These are phyloP conservation scores for Mechanitis mazaeus DNA, from an alignment of 2,888 invertebrate genomes.

Conservation along the genomic window DNA sequence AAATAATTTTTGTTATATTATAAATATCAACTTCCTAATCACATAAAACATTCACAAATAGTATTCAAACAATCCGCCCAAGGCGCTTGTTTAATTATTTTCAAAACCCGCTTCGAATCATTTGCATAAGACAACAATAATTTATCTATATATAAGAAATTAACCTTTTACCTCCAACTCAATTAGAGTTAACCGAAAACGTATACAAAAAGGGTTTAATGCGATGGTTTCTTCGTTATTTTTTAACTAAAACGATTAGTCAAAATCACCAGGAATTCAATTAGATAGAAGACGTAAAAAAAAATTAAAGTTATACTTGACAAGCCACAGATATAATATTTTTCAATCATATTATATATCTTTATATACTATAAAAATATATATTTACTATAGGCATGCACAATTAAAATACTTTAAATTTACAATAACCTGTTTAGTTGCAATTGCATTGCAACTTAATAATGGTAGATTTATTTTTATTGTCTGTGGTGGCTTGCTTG, in stretches of 20 bases:
- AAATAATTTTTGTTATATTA: conserved; percentile 37
- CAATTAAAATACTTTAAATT: not conserved
- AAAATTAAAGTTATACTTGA: not conserved
- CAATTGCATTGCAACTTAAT: conserved; percentile 8
- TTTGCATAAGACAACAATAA: conserved; percentile 74
- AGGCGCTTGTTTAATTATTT: conserved; percentile 70
- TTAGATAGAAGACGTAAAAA: not conserved
- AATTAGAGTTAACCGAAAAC: conserved; percentile 63
- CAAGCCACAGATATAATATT: too few species aligned
- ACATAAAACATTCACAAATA: conserved; percentile 62
- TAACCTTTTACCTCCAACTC: conserved; percentile 67
- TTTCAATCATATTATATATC: too few species aligned
- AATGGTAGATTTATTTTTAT: conserved; percentile 12
- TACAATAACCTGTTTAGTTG: conserved; percentile 1
- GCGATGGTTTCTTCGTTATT: conserved; percentile 46
- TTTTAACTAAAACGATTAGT: conserved; percentile 54
- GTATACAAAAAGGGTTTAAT: conserved; percentile 73
- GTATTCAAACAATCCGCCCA: conserved; percentile 51
- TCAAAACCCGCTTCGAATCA: conserved; percentile 50
- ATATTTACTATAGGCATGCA: not conserved
- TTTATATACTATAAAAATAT: too few species aligned
- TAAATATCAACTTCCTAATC: conserved; percentile 54
- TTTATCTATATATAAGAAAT: conserved; percentile 65
- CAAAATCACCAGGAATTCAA: conserved; percentile 1
- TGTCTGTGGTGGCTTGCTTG: conserved; percentile 7